These are phyloP conservation scores for Penaeus indicus DNA, from an alignment of 1,140 invertebrate genomes.

Conservation along the genomic window DNA sequence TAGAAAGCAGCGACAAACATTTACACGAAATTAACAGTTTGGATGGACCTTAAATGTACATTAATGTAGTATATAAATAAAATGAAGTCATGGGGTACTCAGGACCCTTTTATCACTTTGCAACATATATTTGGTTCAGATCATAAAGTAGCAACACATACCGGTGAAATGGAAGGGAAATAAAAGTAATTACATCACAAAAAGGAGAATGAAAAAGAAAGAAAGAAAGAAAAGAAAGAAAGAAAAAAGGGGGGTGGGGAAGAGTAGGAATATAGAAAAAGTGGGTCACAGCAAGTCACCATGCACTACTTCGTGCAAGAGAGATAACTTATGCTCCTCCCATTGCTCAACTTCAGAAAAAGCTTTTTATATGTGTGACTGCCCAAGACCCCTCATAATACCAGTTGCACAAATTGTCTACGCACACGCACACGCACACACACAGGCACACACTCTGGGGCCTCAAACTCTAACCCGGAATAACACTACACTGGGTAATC, in stretches of 20 bases:
- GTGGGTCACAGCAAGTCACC: slow-evolving; percentile 18
- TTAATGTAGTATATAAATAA: slow-evolving; percentile 62
- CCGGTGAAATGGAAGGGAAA: slow-evolving; percentile 11
- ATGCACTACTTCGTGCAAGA: slow-evolving; percentile 29
- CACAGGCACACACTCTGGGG: background rate
- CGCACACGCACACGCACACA: too few relatives aligned
- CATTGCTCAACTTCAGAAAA: background rate
- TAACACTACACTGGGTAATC: background rate
- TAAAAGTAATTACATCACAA: too few relatives aligned
- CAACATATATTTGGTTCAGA: slow-evolving; percentile 64
- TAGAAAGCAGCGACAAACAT: slow-evolving; percentile 60
- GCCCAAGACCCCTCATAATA: too few relatives aligned
- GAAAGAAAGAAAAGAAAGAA: too few relatives aligned
- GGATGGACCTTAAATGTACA: slow-evolving; percentile 64
- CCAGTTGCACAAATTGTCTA: too few relatives aligned
- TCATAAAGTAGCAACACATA: slow-evolving; percentile 56
- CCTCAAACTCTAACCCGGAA: background rate
- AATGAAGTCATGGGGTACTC: slow-evolving; percentile 57
- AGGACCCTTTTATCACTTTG: slow-evolving; percentile 58
- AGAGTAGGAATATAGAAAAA: slow-evolving; percentile 3
- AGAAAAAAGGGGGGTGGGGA: too few relatives aligned
- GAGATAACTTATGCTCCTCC: background rate
- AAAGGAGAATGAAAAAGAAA: too few relatives aligned
- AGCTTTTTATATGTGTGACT: too few relatives aligned
- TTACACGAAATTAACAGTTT: slow-evolving; percentile 63